Evolutionary conservation across 2,113 vertebrate species (phyloP).

Genomic region (Hucho hucho): DNA sequence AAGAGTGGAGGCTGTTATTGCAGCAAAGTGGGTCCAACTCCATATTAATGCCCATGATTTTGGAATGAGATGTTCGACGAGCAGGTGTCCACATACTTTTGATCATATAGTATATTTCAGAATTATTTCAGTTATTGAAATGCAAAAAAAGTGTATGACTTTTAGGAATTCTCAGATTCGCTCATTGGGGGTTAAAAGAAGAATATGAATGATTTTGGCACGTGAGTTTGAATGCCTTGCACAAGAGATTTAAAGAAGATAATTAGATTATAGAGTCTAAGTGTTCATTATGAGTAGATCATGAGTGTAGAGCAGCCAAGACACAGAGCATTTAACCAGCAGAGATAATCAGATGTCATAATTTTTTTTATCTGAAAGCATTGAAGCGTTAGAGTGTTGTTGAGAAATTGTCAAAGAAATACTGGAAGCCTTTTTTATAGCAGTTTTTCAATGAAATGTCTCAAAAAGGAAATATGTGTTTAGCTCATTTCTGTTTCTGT

Average conservation of each 20-base stretch:
- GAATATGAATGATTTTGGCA: not conserved
- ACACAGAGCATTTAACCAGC: not conserved
- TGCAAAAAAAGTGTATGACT: no score
- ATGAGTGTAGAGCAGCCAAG: not conserved
- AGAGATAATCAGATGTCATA: not conserved
- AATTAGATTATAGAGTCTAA: no score
- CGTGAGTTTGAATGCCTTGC: no score
- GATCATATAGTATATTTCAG: no score
- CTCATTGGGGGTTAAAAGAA: not conserved
- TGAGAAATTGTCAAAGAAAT: slow-evolving; percentile 17
- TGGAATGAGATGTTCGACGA: no score
- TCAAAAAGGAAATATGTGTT: not conserved
- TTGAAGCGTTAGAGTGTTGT: slow-evolving; percentile 35
- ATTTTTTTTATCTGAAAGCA: slow-evolving; percentile 38
- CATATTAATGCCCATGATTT: no score
- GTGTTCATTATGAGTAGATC: not conserved
- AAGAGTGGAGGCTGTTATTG: no score
- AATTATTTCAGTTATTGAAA: no score
- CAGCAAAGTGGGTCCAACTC: no score
- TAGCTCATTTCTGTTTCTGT: not conserved
- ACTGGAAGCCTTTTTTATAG: slow-evolving; percentile 44
- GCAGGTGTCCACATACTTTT: no score
- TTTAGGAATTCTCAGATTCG: not conserved
- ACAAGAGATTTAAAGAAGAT: no score
- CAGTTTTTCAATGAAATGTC: slow-evolving; percentile 50